These are phyloP conservation scores for Taenioides sp. DNA, from an alignment of 2,797 vertebrate genomes.

Conservation along the genomic window DNA sequence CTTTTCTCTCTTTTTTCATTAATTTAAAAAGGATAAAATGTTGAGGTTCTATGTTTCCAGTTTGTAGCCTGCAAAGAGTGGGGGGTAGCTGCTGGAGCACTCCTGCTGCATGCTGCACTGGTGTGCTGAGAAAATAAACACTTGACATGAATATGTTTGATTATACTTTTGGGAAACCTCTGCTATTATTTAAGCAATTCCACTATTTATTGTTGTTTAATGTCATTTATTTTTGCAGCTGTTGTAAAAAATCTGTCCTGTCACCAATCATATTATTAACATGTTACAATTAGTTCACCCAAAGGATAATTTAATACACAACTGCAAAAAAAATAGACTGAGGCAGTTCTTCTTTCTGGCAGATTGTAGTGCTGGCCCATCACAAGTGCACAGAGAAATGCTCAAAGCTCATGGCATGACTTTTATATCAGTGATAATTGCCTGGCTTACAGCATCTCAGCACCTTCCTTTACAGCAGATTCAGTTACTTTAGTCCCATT, in stretches of 20 bases:
- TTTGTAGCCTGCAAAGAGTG: slow-evolving; percentile 54
- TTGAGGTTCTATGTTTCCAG: slow-evolving; percentile 61
- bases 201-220: slow-evolving; percentile 39
- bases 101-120: slow-evolving; percentile 40
- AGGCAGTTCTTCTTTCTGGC: slow-evolving; percentile 2
- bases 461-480: slow-evolving; percentile 24
- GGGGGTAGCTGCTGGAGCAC: slow-evolving; percentile 51
- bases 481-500: slow-evolving; percentile 30
- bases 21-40: slow-evolving; percentile 70
- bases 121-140: slow-evolving; percentile 58
- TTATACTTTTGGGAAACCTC: slow-evolving; percentile 52
- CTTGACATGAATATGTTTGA: slow-evolving; percentile 56
- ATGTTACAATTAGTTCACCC: slow-evolving; percentile 1
- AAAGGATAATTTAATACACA: background rate
- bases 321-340: background rate
- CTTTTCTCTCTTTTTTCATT: slow-evolving; percentile 42
- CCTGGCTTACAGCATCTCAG: slow-evolving; percentile 33
- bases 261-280: slow-evolving; percentile 6
- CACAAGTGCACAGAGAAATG: slow-evolving; percentile 27
- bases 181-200: slow-evolving; percentile 46
- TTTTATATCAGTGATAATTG: slow-evolving; percentile 35
- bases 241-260: slow-evolving; percentile 11
- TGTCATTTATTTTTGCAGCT: slow-evolving; percentile 18
- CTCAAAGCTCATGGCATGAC: slow-evolving; percentile 21
- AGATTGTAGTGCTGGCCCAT: slow-evolving; percentile 25